A percentile compares a stretch with the other conserved stretches of the same genome.
These are phyloP conservation scores for Phorcus lineatus DNA, from an alignment of 2,888 invertebrate genomes.

Conservation along the genomic window DNA sequence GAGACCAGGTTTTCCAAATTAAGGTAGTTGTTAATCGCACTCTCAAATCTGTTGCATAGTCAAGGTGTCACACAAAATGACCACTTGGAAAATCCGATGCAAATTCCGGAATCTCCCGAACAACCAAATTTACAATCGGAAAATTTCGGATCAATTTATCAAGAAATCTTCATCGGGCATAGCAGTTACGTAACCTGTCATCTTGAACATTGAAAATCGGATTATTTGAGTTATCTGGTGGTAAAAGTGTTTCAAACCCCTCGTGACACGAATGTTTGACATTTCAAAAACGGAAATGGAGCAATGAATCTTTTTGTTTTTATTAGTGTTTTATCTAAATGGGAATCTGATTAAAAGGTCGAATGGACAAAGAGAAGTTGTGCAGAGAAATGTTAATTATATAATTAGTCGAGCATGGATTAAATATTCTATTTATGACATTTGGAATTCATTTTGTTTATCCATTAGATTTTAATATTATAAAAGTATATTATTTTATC, in stretches of 20 bases:
- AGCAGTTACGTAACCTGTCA: not conserved
- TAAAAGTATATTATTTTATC: too few relatives aligned
- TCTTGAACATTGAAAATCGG: not conserved
- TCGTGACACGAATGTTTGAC: slow-evolving; percentile 12
- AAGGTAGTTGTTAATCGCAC: slow-evolving; percentile 1
- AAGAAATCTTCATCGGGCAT: not conserved
- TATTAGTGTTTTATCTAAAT: too few relatives aligned
- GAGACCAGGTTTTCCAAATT: slow-evolving; percentile 1
- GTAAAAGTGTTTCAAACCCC: not conserved
- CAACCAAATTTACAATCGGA: not conserved
- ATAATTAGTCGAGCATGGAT: too few relatives aligned
- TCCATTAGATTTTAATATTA: too few relatives aligned
- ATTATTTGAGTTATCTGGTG: not conserved
- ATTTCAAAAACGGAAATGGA: not conserved
- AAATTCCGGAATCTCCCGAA: slow-evolving; percentile 8
- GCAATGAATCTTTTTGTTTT: too few relatives aligned
- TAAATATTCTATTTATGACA: too few relatives aligned
- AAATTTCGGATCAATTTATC: not conserved
- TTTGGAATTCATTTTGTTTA: too few relatives aligned
- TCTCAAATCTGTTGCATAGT: not conserved
- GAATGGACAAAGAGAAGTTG: too few relatives aligned
- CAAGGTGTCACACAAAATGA: not conserved
- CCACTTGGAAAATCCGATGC: not conserved
- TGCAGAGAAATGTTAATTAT: too few relatives aligned
- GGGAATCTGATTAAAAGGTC: too few relatives aligned